phyloP scores from a whole-genome alignment of 2,113 vertebrate species.

The Dasypus novemcinctus region DNA sequence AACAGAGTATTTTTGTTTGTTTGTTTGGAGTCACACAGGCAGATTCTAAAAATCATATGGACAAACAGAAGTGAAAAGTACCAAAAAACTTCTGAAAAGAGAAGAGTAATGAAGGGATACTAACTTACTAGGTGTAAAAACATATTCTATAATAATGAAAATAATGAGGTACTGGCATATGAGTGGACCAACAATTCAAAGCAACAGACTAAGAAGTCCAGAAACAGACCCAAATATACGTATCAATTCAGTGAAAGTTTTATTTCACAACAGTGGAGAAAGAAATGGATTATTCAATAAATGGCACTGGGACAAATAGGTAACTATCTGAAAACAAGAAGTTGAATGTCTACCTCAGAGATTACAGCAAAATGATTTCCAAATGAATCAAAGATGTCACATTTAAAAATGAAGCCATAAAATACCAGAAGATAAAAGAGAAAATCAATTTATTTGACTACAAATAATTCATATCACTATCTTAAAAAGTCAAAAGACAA shows the following conservation, averaged over 20 bases:
- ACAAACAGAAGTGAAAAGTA: neutral
- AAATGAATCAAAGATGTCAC: constrained; percentile 52
- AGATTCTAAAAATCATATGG: neutral
- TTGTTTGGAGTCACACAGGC: neutral
- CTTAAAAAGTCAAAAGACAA: constrained; percentile 42
- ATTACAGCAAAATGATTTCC: constrained; percentile 59
- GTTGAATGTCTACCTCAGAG: constrained; percentile 29
- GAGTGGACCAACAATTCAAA: neutral
- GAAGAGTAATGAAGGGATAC: neutral
- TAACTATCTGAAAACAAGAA: neutral
- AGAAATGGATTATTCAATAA: too few species aligned
- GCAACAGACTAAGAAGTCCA: neutral
- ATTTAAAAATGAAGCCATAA: constrained; percentile 54
- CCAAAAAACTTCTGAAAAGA: neutral
- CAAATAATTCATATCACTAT: constrained; percentile 2
- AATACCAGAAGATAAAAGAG: constrained; percentile 53
- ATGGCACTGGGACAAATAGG: neutral
- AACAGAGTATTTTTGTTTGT: neutral
- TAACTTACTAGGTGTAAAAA: neutral
- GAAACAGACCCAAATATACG: neutral
- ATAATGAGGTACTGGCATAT: too few species aligned
- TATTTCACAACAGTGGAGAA: neutral
- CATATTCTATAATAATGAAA: too few species aligned
- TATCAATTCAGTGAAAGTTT: constrained; percentile 16
- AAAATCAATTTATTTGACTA: constrained; percentile 45